phyloP scores from a whole-genome alignment of 64 coral and sea anemone species.

The Montipora sp. region DNA sequence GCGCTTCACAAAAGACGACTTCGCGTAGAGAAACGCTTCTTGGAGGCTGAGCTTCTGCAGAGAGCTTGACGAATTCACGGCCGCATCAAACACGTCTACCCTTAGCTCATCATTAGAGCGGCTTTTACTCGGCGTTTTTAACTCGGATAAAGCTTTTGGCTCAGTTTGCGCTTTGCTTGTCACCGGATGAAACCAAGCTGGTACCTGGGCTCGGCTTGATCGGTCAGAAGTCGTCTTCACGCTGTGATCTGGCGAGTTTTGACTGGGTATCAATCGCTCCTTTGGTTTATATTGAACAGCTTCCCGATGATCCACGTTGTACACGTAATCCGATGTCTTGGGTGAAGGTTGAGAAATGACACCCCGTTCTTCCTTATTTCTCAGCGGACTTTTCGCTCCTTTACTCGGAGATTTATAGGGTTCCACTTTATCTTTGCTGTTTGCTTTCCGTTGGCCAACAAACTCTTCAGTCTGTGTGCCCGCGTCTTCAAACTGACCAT shows the following conservation, averaged over 20 bases:
- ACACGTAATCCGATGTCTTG: background rate
- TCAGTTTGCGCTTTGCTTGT: conserved; percentile 65
- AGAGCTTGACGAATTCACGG: conserved; percentile 62
- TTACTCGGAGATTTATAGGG: background rate
- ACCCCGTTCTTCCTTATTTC: conserved; percentile 13
- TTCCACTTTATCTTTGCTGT: background rate
- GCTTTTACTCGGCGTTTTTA: conserved; percentile 26
- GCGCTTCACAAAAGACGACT: conserved; percentile 76
- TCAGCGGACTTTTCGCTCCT: background rate
- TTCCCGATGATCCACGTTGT: conserved; percentile 9
- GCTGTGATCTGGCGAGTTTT: conserved; percentile 57
- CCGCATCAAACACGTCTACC: conserved; percentile 54
- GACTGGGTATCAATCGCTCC: conserved; percentile 48
- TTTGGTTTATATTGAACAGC: background rate
- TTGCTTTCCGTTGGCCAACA: background rate
- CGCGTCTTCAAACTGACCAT: conserved; percentile 9
- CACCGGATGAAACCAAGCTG: conserved; percentile 84
- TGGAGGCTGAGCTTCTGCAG: conserved; percentile 84
- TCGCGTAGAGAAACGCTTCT: conserved; percentile 90
- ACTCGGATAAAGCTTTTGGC: background rate
- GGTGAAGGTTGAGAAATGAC: conserved; percentile 42
- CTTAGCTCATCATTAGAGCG: conserved; percentile 47
- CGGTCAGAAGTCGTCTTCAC: background rate
- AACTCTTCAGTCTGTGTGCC: conserved; percentile 24
- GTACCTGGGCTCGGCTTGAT: conserved; percentile 33